Conservation (phyloP, 2,888 invertebrate species). For the Cephus pygmeus region DNA sequence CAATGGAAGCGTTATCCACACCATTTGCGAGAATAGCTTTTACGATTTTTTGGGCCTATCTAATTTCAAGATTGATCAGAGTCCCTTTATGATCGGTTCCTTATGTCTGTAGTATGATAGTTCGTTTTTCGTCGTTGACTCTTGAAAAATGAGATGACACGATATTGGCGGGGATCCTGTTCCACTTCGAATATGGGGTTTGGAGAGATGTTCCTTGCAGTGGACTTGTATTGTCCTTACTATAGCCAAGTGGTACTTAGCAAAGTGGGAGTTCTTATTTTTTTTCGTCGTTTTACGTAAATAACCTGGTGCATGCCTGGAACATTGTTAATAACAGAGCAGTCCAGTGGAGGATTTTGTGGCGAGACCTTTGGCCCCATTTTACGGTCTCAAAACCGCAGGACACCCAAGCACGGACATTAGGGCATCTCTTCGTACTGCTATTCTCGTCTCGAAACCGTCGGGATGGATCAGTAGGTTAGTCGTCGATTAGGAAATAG, state of each 20-base stretch:
- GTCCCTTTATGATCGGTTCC: background rate
- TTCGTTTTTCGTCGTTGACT: background rate
- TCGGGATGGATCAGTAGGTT: background rate
- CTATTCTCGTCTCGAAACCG: background rate
- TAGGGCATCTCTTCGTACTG: background rate
- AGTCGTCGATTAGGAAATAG: background rate
- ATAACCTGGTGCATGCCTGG: background rate
- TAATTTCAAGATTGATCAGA: background rate
- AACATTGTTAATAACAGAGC: background rate
- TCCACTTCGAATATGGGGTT: background rate
- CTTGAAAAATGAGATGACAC: background rate
- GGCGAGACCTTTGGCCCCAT: slow-evolving; percentile 19
- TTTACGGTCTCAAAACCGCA: slow-evolving; percentile 40
- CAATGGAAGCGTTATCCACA: background rate
- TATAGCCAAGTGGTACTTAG: background rate
- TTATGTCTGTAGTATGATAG: background rate
- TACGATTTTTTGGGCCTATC: background rate
- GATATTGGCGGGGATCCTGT: background rate
- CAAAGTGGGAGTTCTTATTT: background rate
- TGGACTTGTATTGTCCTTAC: background rate
- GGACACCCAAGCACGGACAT: slow-evolving; percentile 23
- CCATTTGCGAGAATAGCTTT: background rate
- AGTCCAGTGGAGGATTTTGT: slow-evolving; percentile 19
- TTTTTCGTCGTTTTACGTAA: background rate
- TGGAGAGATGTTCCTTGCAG: background rate